A percentile compares a stretch with the other conserved stretches of the same genome.
These are phyloP conservation scores for Porites lutea DNA, from an alignment of 64 coral and sea anemone genomes.

Conservation along the genomic window DNA sequence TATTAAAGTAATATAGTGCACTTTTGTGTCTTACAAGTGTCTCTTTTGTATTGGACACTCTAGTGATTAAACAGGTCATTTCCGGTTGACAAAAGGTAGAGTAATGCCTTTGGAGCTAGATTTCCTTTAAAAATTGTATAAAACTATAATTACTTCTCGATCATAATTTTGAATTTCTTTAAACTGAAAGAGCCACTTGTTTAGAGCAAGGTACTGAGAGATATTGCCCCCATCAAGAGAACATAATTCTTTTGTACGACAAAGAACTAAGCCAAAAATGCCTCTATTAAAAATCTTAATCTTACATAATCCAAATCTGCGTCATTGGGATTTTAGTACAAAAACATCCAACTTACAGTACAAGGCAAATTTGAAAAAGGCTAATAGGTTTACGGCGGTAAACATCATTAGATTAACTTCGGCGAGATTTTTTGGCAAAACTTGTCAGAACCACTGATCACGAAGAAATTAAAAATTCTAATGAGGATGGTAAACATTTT, in stretches of 20 bases:
- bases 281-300: background rate
- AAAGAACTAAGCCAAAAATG: background rate
- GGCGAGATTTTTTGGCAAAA: background rate
- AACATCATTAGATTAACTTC: constrained; percentile 13
- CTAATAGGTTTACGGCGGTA: background rate
- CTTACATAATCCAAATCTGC: background rate
- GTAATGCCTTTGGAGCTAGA: background rate
- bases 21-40: background rate
- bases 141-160: too few species aligned
- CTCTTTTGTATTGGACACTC: background rate
- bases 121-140: background rate
- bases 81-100: constrained; percentile 14
- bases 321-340: background rate
- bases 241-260: too few species aligned
- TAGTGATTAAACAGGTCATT: constrained; percentile 41
- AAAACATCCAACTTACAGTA: background rate
- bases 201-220: too few species aligned
- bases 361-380: background rate
- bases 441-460: background rate
- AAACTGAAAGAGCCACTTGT: background rate
- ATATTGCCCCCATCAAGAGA: too few species aligned
- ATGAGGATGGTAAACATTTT: background rate
- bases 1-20: background rate
- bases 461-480: background rate
- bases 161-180: background rate